Conservation (phyloP, 2,113 vertebrate genomes). For the Podilymbus podiceps region DNA sequence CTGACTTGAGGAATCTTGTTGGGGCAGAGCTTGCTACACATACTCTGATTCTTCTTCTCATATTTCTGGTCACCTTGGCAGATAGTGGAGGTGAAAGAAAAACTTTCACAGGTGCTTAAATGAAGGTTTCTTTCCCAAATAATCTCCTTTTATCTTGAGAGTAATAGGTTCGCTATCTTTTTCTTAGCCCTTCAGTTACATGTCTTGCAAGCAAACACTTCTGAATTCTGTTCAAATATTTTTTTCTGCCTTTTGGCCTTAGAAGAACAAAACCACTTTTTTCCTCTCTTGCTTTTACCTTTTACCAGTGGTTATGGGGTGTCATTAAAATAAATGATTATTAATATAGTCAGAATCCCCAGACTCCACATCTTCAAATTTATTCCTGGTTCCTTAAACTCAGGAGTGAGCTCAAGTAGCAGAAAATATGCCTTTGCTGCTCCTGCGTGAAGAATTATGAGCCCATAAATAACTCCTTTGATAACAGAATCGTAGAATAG, state of each 20-base stretch:
- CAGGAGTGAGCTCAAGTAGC: background rate
- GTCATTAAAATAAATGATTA: background rate
- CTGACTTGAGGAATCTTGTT: background rate
- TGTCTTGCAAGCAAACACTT: background rate
- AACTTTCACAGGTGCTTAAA: background rate
- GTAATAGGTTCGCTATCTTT: background rate
- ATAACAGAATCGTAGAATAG: background rate
- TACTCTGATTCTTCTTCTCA: background rate
- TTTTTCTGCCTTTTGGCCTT: background rate
- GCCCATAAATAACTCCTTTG: background rate
- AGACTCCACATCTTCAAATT: background rate
- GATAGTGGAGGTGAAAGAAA: background rate
- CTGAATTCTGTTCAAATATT: background rate
- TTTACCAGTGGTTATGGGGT: background rate
- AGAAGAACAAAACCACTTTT: background rate
- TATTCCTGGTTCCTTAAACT: background rate
- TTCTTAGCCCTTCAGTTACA: background rate
- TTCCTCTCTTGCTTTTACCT: background rate
- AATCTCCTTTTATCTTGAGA: background rate
- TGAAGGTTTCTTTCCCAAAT: background rate
- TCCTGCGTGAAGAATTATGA: background rate
- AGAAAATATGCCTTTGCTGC: background rate
- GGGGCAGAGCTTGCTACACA: background rate
- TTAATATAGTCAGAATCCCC: background rate
- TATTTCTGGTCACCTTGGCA: background rate